Evolutionary conservation across 92 coral and sea anemone species (phyloP).

Genomic region (Actinostola sp.): DNA sequence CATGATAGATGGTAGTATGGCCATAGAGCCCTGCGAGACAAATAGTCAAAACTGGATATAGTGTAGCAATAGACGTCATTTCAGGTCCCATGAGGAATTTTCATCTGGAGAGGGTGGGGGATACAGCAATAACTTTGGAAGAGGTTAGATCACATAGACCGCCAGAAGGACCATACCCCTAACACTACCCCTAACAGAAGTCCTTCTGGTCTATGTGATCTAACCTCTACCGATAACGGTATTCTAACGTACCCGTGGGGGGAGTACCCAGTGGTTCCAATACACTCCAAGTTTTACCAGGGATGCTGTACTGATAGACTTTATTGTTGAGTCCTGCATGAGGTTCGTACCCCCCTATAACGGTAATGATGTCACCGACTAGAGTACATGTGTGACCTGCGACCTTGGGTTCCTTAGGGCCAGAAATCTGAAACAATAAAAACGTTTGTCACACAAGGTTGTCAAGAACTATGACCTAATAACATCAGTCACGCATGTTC

Average conservation of each 20-base stretch:
- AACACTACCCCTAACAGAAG: too few relatives aligned
- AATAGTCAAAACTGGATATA: neutral
- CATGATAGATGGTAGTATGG: conserved; percentile 81
- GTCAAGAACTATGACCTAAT: neutral
- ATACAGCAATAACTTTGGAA: too few relatives aligned
- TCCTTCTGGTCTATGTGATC: too few relatives aligned
- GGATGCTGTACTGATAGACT: conserved; percentile 63
- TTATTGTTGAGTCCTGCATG: conserved; percentile 60
- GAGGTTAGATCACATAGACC: too few relatives aligned
- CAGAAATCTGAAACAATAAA: conserved; percentile 24
- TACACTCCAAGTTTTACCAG: conserved; percentile 41
- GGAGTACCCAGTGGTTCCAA: conserved; percentile 43
- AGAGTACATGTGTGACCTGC: conserved; percentile 88
- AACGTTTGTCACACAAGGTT: neutral
- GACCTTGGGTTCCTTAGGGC: conserved; percentile 33
- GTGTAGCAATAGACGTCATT: neutral
- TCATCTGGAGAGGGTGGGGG: too few relatives aligned
- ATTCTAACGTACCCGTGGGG: conserved; percentile 73
- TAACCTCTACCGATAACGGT: too few relatives aligned
- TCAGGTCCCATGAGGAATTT: too few relatives aligned
- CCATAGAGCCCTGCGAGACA: conserved; percentile 73
- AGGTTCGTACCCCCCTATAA: conserved; percentile 92
- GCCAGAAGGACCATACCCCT: too few relatives aligned
- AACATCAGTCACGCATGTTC: neutral
- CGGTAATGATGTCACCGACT: conserved; percentile 55